Evolutionary conservation across 2,797 vertebrate genomes (phyloP).

Genomic region (Sparus aurata): DNA sequence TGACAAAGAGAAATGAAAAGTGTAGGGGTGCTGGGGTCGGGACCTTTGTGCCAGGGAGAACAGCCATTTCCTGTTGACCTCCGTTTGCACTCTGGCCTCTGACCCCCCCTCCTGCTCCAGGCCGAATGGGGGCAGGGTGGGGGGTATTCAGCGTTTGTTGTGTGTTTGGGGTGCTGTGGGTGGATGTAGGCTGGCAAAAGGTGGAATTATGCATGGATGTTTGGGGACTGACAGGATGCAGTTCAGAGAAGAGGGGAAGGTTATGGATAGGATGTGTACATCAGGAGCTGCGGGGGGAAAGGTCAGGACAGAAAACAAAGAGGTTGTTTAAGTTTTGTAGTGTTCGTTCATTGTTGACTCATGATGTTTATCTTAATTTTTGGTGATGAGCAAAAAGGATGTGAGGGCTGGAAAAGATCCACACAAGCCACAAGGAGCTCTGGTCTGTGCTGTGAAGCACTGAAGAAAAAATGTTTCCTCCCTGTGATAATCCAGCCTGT

Average conservation of each 20-base stretch:
- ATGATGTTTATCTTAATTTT: conserved; percentile 5
- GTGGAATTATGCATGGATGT: conserved; percentile 44
- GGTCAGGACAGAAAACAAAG: background rate
- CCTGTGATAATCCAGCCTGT: conserved; percentile 51
- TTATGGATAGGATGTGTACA: background rate
- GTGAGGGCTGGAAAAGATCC: background rate
- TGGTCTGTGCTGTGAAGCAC: conserved; percentile 21
- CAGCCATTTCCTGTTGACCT: conserved; percentile 87
- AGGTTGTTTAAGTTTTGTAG: conserved; percentile 10
- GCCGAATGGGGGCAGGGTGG: conserved; percentile 56
- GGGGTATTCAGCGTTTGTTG: conserved; percentile 45
- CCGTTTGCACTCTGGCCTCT: conserved; percentile 83
- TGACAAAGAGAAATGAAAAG: conserved; percentile 81
- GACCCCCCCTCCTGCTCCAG: conserved; percentile 72
- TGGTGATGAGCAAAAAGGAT: conserved; percentile 6
- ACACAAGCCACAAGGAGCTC: background rate
- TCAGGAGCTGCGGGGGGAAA: background rate
- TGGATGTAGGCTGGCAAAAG: conserved; percentile 48
- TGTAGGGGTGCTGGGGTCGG: conserved; percentile 68
- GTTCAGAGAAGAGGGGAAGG: conserved; percentile 15
- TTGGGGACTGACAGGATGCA: conserved; percentile 34
- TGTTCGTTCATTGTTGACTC: background rate
- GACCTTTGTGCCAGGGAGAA: conserved; percentile 78
- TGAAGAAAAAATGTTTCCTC: conserved; percentile 15
- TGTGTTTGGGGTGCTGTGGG: conserved; percentile 37